Base-by-base conservation (phyloP, 1,140 invertebrate genomes). In the Ceratoteleas bidentatus region DNA sequence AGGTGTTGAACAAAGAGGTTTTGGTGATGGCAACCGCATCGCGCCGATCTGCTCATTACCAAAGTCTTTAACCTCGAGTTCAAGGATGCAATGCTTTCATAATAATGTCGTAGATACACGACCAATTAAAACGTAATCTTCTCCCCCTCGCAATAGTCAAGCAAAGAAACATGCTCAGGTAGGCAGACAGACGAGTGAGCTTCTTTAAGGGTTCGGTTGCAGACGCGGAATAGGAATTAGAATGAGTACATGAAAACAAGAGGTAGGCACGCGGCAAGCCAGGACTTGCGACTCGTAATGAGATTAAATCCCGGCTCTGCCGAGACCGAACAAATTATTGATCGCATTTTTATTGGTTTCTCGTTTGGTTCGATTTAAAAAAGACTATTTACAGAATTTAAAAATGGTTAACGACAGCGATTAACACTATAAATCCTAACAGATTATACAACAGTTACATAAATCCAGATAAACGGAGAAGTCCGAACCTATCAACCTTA, bases 71-170 rank as follows among this genome's bases (percentile, higher is more conserved):
- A 83, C 81, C 81, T 70, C 68, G 69, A 77, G 80, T 83, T 78
- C 70, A 78, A 78, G 75, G 69, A 83, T 78, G 81, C 65, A 58
- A 78, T 72, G 52, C 73, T 61, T 56, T 60, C 54, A 70, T 83
- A 83, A 83, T 78, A 65, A 83, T 83, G 81, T 78, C 81, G 75
- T 83, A 78, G 69, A 54, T 83, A 83, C 75, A 83, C 70, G 52
- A 83, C 75, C 72, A 79, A 83, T 83, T 83, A 83, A 79, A 83
- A 72, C 70, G 69, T 83, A 83, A 83, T 79, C 81, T 75, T 72
- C 72, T 78, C 65, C 50, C 74, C 47, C 61, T 73, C 38, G 69
- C 72, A 57, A 52, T 50, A 80, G 57, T 57, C 24, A 50, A 58
- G 43, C 77, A 65, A 66, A 74, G 69, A 74, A 81, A 68, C 77